Evolutionary conservation across 2,888 invertebrate genomes (phyloP).

Genomic region (Ryuthela nishihirai): DNA sequence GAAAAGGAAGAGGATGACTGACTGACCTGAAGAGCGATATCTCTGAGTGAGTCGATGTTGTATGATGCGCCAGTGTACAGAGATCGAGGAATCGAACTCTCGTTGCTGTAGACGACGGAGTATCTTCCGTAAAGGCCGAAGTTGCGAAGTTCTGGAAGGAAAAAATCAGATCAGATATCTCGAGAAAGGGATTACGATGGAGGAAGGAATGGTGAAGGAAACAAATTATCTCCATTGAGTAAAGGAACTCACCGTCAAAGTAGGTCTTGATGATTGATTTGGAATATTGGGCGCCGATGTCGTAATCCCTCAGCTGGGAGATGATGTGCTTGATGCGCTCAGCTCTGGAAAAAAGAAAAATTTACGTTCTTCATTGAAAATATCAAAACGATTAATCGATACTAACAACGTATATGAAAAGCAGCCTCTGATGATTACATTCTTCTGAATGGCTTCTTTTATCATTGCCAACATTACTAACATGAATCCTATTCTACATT

Average conservation of each 20-base stretch:
- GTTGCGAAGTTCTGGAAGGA: conserved; percentile 11
- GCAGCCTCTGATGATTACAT: no score
- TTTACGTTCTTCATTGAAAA: no score
- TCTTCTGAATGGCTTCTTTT: no score
- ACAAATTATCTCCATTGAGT: no score
- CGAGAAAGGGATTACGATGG: no score
- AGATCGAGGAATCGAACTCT: conserved; percentile 10
- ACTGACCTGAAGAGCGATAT: conserved; percentile 5
- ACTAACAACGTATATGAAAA: no score
- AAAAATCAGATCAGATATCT: no score
- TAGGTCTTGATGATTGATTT: conserved; percentile 1
- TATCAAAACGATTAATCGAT: no score
- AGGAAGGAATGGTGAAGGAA: no score
- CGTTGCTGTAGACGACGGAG: conserved; percentile 16
- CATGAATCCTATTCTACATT: no score
- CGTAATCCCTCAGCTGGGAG: conserved; percentile 7
- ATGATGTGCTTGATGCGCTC: conserved; percentile 13
- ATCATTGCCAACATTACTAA: no score
- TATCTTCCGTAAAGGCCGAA: conserved; percentile 4
- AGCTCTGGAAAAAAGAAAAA: conserved; percentile 9
- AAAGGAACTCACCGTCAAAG: conserved; percentile 22
- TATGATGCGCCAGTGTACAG: conserved; percentile 8
- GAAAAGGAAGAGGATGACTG: no score
- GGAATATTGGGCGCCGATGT: conserved; percentile 9
- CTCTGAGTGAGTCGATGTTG: conserved; percentile 2